Conservation (phyloP, 2,113 vertebrate genomes). For the Tyrannus savana region DNA sequence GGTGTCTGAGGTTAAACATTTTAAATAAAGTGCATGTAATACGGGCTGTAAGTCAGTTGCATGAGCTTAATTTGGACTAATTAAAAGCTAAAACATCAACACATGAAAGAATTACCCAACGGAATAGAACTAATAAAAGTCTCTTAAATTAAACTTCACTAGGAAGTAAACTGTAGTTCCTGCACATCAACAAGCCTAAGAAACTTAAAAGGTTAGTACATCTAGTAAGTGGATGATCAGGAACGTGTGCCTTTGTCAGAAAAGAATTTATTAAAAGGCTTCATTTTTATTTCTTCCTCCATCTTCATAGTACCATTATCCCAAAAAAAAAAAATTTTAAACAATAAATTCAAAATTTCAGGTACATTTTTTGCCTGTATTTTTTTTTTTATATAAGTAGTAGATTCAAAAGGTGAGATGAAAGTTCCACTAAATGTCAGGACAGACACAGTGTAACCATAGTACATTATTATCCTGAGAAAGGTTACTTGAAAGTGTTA, state of each 20-base stretch:
- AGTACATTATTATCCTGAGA: not conserved
- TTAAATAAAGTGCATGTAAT: not conserved
- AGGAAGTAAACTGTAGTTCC: not conserved
- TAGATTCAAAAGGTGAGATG: not conserved
- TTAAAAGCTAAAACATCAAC: not conserved
- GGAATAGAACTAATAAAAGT: not conserved
- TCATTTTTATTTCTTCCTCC: not conserved
- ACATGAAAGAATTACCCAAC: not conserved
- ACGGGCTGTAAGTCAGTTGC: not conserved
- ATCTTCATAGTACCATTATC: not conserved
- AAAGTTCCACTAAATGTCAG: conserved; percentile 8
- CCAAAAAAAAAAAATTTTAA: not conserved
- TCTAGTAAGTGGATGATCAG: not conserved
- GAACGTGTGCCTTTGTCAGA: not conserved
- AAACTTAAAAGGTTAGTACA: not conserved
- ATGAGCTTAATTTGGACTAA: not conserved
- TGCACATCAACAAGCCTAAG: not conserved
- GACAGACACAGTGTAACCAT: not conserved
- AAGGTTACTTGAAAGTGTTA: conserved; percentile 14
- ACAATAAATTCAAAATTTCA: not conserved
- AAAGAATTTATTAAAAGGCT: not conserved
- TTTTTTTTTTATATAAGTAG: not conserved
- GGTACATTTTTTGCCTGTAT: not conserved
- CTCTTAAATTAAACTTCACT: not conserved
- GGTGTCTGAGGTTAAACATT: not conserved